Evolutionary conservation across 2,888 invertebrate species (phyloP), one percentile per base, ranked within the genome.

Genomic region (Choristoneura rosaceana): DNA sequence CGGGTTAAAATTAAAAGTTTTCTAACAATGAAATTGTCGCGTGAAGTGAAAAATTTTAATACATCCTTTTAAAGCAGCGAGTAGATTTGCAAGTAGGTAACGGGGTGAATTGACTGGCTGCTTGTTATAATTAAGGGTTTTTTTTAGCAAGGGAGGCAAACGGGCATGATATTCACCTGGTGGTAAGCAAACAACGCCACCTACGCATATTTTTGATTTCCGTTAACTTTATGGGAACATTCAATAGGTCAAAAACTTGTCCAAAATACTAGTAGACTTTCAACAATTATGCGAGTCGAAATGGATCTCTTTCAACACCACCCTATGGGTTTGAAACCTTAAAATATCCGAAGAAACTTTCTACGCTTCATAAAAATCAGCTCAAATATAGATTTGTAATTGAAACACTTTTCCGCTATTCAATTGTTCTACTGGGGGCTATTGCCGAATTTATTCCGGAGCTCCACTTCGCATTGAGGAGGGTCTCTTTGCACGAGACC

Each of bases 401-500:
- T 67, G 50, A 62, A 59, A 64, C 68, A 71, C 52, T 66, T 70
- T 71, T 66, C 61, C 38, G 38, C 62, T 61, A 55, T 61, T 61
- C 62, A 58, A 50, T 73, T 63, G 59, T 59, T 63, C 47, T 38
- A 25, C 62, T 65, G 50, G 41, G 47, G 14, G 63, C 71, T 50
- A 68, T 64, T 59, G 59, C 68, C 47, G 59, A 61, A 64, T 68
- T 68, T 64, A 73, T 68, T 68, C 68, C 59, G 38, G 58, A 59
- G 25, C 64, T 52, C 65, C 65, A 14, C 68, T 58, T 45, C 59
- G 50, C 43, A 62, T 34, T 50, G 71, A 66, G 66, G 59, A 73
- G 71, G 68, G 68, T 58, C 67, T 67, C 71, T 73, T 62, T 62
- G 55, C 63, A 64, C 63, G 63, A 68, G 71, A 34, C 45, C 63